phyloP scores from a whole-genome alignment of 53 echinoderm and acorn worm genomes.

The Echinarachnius parma region DNA sequence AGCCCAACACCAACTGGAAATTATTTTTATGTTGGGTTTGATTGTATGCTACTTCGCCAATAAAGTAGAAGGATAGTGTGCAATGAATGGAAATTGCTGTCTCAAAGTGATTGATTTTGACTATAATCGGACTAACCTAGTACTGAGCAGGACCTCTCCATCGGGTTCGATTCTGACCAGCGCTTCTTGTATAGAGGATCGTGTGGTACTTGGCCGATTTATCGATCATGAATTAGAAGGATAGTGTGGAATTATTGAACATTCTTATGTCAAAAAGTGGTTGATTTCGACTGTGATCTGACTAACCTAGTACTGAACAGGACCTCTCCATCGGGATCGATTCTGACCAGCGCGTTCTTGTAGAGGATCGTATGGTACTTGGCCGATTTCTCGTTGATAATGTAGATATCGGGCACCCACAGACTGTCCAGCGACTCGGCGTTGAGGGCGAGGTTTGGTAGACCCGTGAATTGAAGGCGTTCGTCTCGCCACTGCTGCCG shows the following conservation, averaged over 20 bases:
- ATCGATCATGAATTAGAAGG: too few species aligned
- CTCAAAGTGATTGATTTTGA: too few species aligned
- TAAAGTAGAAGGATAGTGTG: too few species aligned
- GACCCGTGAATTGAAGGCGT: conserved; percentile 46
- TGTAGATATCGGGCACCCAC: conserved; percentile 92
- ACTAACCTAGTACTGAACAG: conserved; percentile 94
- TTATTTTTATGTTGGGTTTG: too few species aligned
- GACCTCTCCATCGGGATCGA: conserved; percentile 55
- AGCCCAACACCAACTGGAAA: too few species aligned
- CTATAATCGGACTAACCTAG: too few species aligned
- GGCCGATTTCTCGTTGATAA: conserved; percentile 85
- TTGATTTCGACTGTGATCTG: too few species aligned
- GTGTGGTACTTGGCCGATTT: too few species aligned
- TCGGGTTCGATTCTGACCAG: conserved; percentile 56
- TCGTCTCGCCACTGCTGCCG: conserved; percentile 75
- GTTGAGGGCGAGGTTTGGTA: conserved; percentile 54
- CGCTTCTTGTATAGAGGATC: conserved; percentile 71
- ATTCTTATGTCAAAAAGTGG: too few species aligned
- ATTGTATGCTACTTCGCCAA: too few species aligned
- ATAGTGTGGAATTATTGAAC: too few species aligned
- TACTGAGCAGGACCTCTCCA: conserved; percentile 76
- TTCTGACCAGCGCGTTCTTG: conserved; percentile 72
- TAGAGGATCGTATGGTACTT: conserved; percentile 69
- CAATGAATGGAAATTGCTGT: too few species aligned
- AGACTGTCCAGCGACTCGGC: conserved; percentile 63